These are phyloP conservation scores for Grammomys surdaster DNA, from an alignment of 2,113 vertebrate species.

Conservation along the genomic window DNA sequence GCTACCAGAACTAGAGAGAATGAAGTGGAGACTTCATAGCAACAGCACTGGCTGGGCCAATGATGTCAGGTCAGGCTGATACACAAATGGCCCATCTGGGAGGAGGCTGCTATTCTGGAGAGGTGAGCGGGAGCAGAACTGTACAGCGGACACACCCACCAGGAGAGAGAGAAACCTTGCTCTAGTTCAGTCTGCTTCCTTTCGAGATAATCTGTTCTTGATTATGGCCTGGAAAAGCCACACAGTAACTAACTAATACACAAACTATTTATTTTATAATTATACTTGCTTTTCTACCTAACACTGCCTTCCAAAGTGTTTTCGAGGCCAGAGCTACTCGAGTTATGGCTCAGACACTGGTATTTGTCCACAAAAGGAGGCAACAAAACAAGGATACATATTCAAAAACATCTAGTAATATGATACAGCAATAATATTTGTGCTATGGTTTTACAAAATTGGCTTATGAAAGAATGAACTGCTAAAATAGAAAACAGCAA, in stretches of 20 bases:
- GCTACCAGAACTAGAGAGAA: background rate
- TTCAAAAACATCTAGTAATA: constrained; percentile 5
- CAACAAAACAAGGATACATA: background rate
- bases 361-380: background rate
- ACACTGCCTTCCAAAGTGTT: background rate
- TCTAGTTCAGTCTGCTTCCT: background rate
- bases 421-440: background rate
- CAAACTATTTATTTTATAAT: background rate
- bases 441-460: constrained; percentile 4
- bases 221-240: background rate
- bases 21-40: background rate
- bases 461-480: background rate
- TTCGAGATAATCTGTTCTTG: background rate
- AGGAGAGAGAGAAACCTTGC: background rate
- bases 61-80: background rate
- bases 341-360: background rate
- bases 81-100: background rate
- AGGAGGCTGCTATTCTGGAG: background rate
- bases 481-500: constrained; percentile 5
- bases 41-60: background rate
- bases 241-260: background rate
- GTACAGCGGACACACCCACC: fast-evolving
- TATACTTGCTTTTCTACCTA: constrained; percentile 2
- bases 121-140: background rate
- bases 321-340: background rate